Evolutionary conservation across 2,113 vertebrate species (phyloP).

Genomic region (Dromaius novaehollandiae): DNA sequence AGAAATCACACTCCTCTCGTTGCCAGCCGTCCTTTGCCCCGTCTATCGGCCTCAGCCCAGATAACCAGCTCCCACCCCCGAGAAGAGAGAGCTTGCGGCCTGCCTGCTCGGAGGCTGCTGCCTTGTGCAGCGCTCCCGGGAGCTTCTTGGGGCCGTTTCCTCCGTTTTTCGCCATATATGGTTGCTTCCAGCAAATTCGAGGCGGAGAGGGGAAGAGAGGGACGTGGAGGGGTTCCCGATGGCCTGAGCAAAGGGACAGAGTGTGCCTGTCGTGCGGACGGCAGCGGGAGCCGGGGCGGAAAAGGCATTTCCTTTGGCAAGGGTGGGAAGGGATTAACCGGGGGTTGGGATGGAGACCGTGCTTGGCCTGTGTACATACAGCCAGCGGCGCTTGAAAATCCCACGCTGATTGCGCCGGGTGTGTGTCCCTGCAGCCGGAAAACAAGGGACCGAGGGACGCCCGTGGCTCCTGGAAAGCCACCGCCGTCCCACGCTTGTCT

Average conservation of each 20-base stretch:
- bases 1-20: neutral
- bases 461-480: neutral
- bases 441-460: rapidly evolving
- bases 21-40: neutral
- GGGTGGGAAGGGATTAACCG: neutral
- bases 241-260: neutral
- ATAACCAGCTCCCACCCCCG: too few relatives aligned
- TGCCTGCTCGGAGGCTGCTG: neutral
- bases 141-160: neutral
- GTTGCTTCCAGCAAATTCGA: neutral
- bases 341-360: neutral
- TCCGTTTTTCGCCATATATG: neutral
- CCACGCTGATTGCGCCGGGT: neutral
- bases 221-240: neutral
- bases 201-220: neutral
- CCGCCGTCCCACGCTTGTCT: neutral
- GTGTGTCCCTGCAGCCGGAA: neutral
- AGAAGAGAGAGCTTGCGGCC: neutral
- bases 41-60: neutral
- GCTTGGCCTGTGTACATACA: neutral
- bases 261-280: neutral
- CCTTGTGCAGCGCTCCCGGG: neutral
- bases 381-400: neutral
- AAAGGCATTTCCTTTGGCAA: conserved; percentile 21
- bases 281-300: neutral